These are phyloP conservation scores for Acronicta aceris DNA, from an alignment of 2,888 invertebrate genomes.

Conservation along the genomic window DNA sequence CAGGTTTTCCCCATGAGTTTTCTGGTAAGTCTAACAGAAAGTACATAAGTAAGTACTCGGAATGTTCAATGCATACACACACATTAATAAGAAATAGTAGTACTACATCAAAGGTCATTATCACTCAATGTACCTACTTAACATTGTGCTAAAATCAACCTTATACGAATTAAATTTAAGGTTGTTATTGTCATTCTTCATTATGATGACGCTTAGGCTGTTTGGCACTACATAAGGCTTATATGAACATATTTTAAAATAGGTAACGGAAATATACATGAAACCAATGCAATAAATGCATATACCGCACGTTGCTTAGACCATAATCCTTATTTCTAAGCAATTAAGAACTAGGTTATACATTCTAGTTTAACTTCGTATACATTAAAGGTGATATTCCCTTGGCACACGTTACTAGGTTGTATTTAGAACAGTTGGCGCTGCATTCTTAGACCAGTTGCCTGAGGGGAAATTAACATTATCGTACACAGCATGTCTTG, in stretches of 20 bases:
- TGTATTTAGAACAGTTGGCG: conserved; percentile 47
- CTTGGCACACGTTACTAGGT: conserved; percentile 13
- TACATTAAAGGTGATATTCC: conserved; percentile 13
- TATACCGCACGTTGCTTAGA: neutral
- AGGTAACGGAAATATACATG: neutral
- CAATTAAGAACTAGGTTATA: conserved; percentile 12
- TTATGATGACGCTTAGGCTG: no score
- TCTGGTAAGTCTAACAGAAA: no score
- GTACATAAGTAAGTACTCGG: no score
- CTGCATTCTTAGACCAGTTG: conserved; percentile 48
- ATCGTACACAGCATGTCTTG: conserved; percentile 30
- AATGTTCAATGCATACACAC: no score
- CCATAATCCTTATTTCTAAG: conserved; percentile 3
- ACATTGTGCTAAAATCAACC: neutral
- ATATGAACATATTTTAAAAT: neutral
- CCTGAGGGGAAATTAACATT: conserved; percentile 47
- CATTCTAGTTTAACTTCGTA: neutral
- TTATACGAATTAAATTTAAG: neutral
- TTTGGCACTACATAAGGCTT: no score
- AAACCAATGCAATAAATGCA: neutral
- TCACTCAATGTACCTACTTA: neutral
- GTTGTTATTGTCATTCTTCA: neutral
- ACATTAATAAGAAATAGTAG: no score
- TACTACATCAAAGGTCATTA: neutral
- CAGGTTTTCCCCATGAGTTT: no score